Evolutionary conservation across 2,797 vertebrate species (phyloP), one percentile per base, ranked within the genome.

Genomic region (Acropternis orthonyx): DNA sequence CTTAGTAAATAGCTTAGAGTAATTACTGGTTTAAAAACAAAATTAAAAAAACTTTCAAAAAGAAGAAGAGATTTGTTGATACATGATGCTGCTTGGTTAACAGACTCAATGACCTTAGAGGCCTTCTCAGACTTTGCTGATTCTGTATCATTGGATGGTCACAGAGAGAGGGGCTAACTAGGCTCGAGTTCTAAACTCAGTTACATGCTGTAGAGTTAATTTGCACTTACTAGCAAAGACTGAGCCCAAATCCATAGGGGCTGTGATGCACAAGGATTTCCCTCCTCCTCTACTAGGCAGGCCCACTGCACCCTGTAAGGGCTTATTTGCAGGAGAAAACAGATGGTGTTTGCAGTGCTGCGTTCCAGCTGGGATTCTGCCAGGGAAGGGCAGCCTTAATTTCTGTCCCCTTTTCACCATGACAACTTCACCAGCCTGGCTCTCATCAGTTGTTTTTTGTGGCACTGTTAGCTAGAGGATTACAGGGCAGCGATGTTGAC

Each of bases 321-420:
- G 39, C 10, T 93, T 88, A 86, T 85, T 90, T 94, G 59, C 82
- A 85, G 78, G n/a, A 78, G 82, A 68, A 92, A 94, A 63, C 92
- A 94, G 95, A 94, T 91, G 88, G 91, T 96, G 83, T 87, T 95
- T 96, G 79, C 30, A 81, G 68, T 67, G 83, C 59, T 56, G n/a
- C 59, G 67, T 93, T 95, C 93, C 82, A 96, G 71, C 78, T 94
- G 85, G 91, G 88, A 93, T 44, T 84, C 83, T 92, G 94, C 91
- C 96, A 96, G 77, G 55, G 49, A 34, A 96, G 80, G 66, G 85
- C 59, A 93, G 95, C 67, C 95, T 92, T 90, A 88, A 49, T 90
- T 95, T 94, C 84, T 84, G 62, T 95, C 74, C 77, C 79, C 67
- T 93, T 92, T 92, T 94, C 88, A 90, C 88, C 80, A 59, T 51